Conservation (phyloP, 2,113 vertebrate species). For the Ceratotherium simum region DNA sequence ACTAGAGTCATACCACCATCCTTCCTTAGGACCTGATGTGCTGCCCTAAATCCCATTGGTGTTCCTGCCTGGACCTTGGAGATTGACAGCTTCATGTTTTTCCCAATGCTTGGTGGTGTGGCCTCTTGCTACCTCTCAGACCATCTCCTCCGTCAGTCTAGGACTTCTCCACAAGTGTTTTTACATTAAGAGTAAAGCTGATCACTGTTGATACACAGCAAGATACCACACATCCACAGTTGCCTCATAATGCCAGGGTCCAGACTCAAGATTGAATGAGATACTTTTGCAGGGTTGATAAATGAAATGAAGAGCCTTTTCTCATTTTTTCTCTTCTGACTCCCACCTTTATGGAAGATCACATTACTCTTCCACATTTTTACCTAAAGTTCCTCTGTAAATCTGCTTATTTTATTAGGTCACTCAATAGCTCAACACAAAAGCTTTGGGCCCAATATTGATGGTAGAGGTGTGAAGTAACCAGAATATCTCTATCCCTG, state of each 20-base stretch:
- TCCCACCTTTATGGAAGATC: not conserved
- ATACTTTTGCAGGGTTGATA: not conserved
- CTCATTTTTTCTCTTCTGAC: not conserved
- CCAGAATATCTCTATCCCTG: not conserved
- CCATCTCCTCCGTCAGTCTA: not conserved
- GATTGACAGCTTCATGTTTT: not conserved
- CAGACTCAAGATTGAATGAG: not conserved
- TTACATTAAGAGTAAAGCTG: not conserved
- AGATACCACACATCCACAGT: not conserved
- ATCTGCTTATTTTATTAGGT: not conserved
- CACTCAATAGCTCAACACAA: not conserved
- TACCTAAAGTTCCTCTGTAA: not conserved
- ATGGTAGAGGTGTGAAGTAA: not conserved
- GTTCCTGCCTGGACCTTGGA: not conserved
- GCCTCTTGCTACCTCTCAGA: not conserved
- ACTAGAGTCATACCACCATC: not conserved
- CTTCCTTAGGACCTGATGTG: not conserved
- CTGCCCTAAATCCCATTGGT: not conserved
- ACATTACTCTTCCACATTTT: not conserved
- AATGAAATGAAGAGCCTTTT: not conserved
- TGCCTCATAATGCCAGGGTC: not conserved
- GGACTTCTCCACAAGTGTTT: not conserved
- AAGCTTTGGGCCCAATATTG: not conserved
- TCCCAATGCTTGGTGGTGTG: not conserved
- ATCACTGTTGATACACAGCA: not conserved